Conservation (phyloP, 1,140 invertebrate genomes). For the Eurosta solidaginis region DNA sequence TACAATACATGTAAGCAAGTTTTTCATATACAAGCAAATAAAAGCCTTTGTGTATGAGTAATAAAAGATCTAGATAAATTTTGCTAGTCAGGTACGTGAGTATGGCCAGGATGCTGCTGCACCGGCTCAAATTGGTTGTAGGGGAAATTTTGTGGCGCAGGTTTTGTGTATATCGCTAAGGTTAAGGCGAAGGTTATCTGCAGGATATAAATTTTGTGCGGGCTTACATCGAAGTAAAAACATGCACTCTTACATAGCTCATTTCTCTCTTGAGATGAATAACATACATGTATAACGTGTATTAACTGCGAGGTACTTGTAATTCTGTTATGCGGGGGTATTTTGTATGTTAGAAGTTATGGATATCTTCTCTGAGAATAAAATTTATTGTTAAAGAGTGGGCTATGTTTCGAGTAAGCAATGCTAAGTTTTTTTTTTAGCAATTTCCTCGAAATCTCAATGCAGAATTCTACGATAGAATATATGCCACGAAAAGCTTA, state of each 20-base stretch:
- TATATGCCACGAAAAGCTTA: too few relatives aligned
- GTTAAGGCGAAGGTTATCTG: neutral
- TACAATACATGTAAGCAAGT: neutral
- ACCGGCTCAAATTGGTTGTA: neutral
- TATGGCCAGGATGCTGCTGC: neutral
- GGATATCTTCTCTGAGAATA: neutral
- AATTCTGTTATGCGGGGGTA: neutral
- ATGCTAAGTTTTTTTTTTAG: too few relatives aligned
- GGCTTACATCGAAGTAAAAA: too few relatives aligned
- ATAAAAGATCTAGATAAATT: neutral
- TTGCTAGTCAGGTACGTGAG: neutral
- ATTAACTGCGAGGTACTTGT: neutral
- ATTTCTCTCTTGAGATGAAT: neutral
- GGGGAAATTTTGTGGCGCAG: neutral
- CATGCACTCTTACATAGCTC: too few relatives aligned
- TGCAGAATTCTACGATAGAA: too few relatives aligned
- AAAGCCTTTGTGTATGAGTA: neutral
- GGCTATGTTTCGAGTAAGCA: neutral
- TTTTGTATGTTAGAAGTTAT: neutral
- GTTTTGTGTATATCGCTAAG: neutral
- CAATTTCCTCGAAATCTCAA: too few relatives aligned
- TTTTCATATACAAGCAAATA: neutral
- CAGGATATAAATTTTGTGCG: neutral
- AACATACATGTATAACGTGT: neutral
- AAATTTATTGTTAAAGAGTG: neutral